Percentiles rank a stretch among this genome's conserved stretches.
Evolutionary conservation across 2,797 vertebrate species (phyloP).

Genomic region (Psittacula echo): DNA sequence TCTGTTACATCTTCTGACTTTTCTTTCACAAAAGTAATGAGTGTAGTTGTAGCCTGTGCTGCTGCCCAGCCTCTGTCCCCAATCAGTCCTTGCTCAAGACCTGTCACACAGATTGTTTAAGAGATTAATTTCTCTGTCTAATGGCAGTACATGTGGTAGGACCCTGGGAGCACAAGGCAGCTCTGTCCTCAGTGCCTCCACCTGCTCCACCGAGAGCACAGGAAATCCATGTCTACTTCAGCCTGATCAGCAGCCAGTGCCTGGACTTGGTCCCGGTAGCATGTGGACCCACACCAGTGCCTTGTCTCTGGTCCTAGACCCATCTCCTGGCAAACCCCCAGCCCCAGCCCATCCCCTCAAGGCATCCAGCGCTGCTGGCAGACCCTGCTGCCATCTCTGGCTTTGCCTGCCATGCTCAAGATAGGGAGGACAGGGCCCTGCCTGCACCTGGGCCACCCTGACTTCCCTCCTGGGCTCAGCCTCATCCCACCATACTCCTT

Average conservation of each 20-base stretch:
- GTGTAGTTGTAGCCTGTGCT: neutral
- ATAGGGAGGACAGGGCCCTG: neutral
- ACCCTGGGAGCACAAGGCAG: neutral
- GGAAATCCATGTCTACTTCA: neutral
- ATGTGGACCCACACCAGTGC: fast-evolving
- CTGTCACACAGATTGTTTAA: neutral
- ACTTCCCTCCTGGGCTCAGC: neutral
- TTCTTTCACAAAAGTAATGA: neutral
- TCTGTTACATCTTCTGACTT: neutral
- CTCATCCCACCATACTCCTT: neutral
- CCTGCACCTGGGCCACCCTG: fast-evolving
- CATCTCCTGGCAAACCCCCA: neutral
- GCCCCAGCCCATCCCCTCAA: fast-evolving
- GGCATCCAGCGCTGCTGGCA: neutral
- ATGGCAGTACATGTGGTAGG: neutral
- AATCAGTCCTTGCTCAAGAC: neutral
- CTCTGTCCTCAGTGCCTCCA: fast-evolving
- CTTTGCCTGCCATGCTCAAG: fast-evolving
- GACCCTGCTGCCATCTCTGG: neutral
- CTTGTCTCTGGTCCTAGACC: fast-evolving
- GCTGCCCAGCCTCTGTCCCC: neutral
- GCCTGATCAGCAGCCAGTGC: neutral
- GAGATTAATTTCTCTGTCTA: neutral
- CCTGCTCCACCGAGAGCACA: neutral
- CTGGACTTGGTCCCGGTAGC: neutral